Evolutionary conservation across 2,888 invertebrate genomes (phyloP), one percentile per base, ranked within the genome.

Genomic region (Harmothoe impar): DNA sequence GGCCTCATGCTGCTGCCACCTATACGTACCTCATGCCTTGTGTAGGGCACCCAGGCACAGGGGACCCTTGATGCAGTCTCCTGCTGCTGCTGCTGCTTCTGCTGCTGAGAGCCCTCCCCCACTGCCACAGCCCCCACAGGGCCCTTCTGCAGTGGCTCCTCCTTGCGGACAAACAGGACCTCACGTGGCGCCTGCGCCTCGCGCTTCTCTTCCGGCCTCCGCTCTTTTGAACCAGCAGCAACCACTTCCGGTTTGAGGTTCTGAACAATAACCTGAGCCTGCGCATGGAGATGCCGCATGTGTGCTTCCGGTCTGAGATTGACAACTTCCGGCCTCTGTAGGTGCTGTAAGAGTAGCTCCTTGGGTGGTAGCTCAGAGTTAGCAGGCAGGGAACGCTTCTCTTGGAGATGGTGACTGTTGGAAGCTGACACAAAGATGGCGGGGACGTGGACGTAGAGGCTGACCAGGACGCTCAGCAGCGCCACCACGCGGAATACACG

Each of bases 31-130:
- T 81, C 81, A 1, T 1, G 1, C 3, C 35, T 1, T n/a, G 43
- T 5, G 81, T 81, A 43, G 0, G 81, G 81, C 81, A 81, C 81
- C 81, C 81, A 81, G 43, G 43, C 81, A n/a, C 81, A 81, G 35
- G 81, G 81, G 7, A 20, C 20, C 15, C 33, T 33, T 29, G n/a
- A n/a, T n/a, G n/a, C n/a, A n/a, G n/a, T n/a, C n/a, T 77, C 77
- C 10, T 7, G 29, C 77, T 29, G 31, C 10, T 81, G 35, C 3
- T 5, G 3, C 29, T 17, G 31, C 0, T 5, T 5, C 31, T 29
- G 29, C 31, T 25, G 23, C 23, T 62, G 12, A 7, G 62, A n/a
- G 3, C 62, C 62, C 23, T 62, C 62, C 62, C 62, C n/a, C n/a
- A 20, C n/a, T 3, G 62, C 62, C 29, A 29, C 29, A 5, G 3